phyloP scores from a whole-genome alignment of 1,140 invertebrate genomes.

The Diuraphis noxia region DNA sequence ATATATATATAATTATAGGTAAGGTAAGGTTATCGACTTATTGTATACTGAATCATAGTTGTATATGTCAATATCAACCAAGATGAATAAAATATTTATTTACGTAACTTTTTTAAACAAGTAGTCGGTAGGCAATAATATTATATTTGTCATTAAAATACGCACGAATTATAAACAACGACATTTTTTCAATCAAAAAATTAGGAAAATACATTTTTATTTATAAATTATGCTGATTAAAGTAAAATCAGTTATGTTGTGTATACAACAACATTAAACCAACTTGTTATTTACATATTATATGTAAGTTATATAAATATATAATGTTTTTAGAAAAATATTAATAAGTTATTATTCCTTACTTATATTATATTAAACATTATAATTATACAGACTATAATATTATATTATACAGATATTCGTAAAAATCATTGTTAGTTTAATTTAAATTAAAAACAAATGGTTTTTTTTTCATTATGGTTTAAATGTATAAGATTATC shows the following conservation, averaged over 20 bases:
- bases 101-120: background rate
- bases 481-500: background rate
- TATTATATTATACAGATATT: background rate
- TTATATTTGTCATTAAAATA: background rate
- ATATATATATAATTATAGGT: too few species aligned
- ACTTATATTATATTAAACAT: background rate
- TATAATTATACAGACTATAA: background rate
- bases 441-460: background rate
- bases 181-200: background rate
- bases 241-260: background rate
- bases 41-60: background rate
- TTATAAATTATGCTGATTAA: background rate
- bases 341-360: background rate
- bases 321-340: too few species aligned
- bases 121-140: background rate
- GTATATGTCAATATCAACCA: background rate
- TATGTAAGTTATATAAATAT: background rate
- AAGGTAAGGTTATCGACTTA: background rate
- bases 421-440: background rate
- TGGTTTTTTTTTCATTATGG: background rate
- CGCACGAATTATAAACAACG: background rate
- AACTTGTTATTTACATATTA: background rate
- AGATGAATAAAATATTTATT: background rate
- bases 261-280: background rate
- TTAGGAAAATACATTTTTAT: background rate